Conservation (phyloP, 2,797 vertebrate species). For the Denticeps clupeoides region DNA sequence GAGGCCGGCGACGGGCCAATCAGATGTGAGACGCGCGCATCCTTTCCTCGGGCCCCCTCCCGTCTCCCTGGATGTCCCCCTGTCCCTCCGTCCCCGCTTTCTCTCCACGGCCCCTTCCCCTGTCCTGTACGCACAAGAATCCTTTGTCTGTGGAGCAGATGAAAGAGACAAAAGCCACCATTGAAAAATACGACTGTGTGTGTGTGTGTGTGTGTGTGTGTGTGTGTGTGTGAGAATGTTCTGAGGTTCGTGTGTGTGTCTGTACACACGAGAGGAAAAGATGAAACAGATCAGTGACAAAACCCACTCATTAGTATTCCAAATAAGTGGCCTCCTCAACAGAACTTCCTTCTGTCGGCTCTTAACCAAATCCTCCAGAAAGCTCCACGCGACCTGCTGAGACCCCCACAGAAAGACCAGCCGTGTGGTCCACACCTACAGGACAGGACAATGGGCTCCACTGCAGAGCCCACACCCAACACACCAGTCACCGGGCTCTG, state of each 20-base stretch:
- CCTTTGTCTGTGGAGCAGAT: conserved; percentile 60
- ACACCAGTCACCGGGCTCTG: too few relatives aligned
- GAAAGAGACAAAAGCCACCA: conserved; percentile 71
- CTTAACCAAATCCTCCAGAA: not conserved
- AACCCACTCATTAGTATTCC: conserved; percentile 23
- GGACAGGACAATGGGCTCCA: too few relatives aligned
- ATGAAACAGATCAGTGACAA: conserved; percentile 12
- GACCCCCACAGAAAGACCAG: too few relatives aligned
- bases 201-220: conserved; percentile 18
- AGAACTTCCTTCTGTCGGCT: not conserved
- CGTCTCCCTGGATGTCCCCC: conserved; percentile 29
- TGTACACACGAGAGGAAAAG: not conserved
- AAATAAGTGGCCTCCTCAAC: not conserved
- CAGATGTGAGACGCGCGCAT: too few relatives aligned
- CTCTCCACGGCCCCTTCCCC: conserved; percentile 23
- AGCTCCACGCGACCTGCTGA: conserved; percentile 1
- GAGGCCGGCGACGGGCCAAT: too few relatives aligned
- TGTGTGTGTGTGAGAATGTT: not conserved
- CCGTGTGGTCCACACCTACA: too few relatives aligned
- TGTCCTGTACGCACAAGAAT: conserved; percentile 54
- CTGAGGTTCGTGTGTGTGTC: not conserved
- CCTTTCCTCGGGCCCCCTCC: conserved; percentile 36
- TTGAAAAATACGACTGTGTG: conserved; percentile 57
- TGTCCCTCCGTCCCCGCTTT: conserved; percentile 41
- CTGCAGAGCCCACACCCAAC: too few relatives aligned